phyloP scores from a whole-genome alignment of 1,140 invertebrate genomes.

The Pogonomyrmex californicus region DNA sequence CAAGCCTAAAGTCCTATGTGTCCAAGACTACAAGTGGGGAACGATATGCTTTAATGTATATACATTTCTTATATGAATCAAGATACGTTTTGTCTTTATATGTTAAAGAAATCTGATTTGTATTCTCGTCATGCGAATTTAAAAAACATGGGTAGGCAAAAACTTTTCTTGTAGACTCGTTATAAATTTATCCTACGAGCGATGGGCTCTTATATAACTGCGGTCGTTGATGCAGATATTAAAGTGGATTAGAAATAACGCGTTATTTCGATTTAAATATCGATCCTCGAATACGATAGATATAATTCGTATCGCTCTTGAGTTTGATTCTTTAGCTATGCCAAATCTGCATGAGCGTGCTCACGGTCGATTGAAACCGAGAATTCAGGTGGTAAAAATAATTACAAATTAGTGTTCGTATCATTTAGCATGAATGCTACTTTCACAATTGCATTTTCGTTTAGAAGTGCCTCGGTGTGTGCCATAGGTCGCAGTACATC shows the following conservation, averaged over 20 bases:
- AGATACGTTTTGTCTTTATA: conserved; percentile 60
- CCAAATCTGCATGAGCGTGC: conserved; percentile 17
- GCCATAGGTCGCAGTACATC: conserved; percentile 49
- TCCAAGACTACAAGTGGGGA: conserved; percentile 68
- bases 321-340: conserved; percentile 54
- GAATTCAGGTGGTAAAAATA: conserved; percentile 1
- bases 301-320: conserved; percentile 21
- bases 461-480: conserved; percentile 59
- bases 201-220: conserved; percentile 27
- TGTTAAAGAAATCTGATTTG: conserved; percentile 65
- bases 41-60: conserved; percentile 67
- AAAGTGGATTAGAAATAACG: conserved; percentile 35
- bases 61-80: conserved; percentile 74
- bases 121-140: conserved; percentile 37
- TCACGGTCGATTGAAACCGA: background rate
- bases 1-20: conserved; percentile 5
- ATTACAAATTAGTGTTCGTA: conserved; percentile 12
- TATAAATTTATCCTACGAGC: conserved; percentile 51
- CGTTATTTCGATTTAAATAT: conserved; percentile 39
- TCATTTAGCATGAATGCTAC: conserved; percentile 35
- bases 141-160: conserved; percentile 39
- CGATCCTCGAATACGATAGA: conserved; percentile 40
- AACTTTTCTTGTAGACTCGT: conserved; percentile 16
- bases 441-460: conserved; percentile 44
- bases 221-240: conserved; percentile 1